Evolutionary conservation across 1,140 invertebrate species (phyloP).

Genomic region (Armadillidium nasatum): DNA sequence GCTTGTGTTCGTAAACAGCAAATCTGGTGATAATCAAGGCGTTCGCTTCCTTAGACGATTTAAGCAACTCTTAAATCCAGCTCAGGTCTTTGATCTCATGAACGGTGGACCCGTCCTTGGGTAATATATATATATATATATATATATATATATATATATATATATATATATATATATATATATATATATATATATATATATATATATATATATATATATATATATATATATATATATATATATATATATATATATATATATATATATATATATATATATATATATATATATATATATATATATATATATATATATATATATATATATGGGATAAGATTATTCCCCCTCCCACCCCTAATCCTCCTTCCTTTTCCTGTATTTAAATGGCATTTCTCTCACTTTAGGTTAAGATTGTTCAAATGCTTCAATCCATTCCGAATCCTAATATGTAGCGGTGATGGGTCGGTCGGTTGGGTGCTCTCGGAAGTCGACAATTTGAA

Average conservation of each 20-base stretch:
- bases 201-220: too few relatives aligned
- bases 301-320: too few relatives aligned
- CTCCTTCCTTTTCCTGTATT: too few relatives aligned
- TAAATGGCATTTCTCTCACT: slow-evolving; percentile 31
- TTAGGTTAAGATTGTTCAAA: slow-evolving; percentile 72
- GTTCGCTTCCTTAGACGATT: slow-evolving; percentile 93
- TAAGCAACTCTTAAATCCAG: slow-evolving; percentile 92
- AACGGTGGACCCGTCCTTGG: slow-evolving; percentile 76
- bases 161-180: too few relatives aligned
- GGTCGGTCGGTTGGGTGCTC: slow-evolving; percentile 89
- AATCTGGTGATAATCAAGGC: slow-evolving; percentile 94
- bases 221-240: slow-evolving; percentile 43
- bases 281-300: too few relatives aligned
- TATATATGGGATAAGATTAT: too few relatives aligned
- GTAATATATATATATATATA: slow-evolving; percentile 50
- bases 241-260: not conserved
- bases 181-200: too few relatives aligned
- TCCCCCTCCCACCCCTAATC: too few relatives aligned
- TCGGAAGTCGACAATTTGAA: slow-evolving; percentile 85
- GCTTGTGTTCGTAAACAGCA: slow-evolving; percentile 94
- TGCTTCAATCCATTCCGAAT: slow-evolving; percentile 88
- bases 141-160: not conserved
- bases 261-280: too few relatives aligned
- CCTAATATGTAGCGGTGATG: slow-evolving; percentile 87
- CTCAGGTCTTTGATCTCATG: slow-evolving; percentile 96